phyloP scores from a whole-genome alignment of 2,113 vertebrate species.

The Thomomys bottae region DNA sequence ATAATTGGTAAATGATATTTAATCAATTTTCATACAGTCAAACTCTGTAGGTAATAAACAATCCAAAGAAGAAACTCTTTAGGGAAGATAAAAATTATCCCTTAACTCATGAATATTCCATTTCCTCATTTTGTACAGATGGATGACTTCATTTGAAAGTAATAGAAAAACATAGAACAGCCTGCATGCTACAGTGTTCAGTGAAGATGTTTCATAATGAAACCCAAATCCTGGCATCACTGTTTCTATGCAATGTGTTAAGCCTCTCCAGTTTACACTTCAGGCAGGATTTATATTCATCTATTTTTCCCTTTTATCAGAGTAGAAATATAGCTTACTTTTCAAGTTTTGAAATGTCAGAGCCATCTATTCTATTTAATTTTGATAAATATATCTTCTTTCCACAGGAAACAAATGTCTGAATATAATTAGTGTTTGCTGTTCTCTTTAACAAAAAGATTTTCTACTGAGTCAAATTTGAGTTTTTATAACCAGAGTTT shows the following conservation, averaged over 20 bases:
- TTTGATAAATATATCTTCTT: slow-evolving; percentile 44
- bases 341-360: slow-evolving; percentile 20
- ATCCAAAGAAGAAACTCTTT: slow-evolving; percentile 58
- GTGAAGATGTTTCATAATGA: slow-evolving; percentile 40
- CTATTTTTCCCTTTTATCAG: background rate
- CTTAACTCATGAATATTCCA: slow-evolving; percentile 69
- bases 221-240: background rate
- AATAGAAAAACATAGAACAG: slow-evolving; percentile 67
- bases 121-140: slow-evolving; percentile 72
- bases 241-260: background rate
- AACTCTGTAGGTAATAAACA: slow-evolving; percentile 66
- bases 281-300: background rate
- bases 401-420: slow-evolving; percentile 22
- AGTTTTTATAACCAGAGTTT: slow-evolving; percentile 26
- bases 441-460: background rate
- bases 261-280: background rate
- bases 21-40: slow-evolving; percentile 71
- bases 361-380: background rate
- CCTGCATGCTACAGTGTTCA: slow-evolving; percentile 39
- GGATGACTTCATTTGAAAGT: slow-evolving; percentile 66
- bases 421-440: slow-evolving; percentile 18
- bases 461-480: slow-evolving; percentile 23
- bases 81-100: slow-evolving; percentile 74
- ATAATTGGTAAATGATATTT: slow-evolving; percentile 78
- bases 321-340: background rate